A percentile compares a stretch with the other conserved stretches of the same genome.
Conservation (phyloP, 2,113 vertebrate genomes). For the Mystacornis crossleyi region DNA sequence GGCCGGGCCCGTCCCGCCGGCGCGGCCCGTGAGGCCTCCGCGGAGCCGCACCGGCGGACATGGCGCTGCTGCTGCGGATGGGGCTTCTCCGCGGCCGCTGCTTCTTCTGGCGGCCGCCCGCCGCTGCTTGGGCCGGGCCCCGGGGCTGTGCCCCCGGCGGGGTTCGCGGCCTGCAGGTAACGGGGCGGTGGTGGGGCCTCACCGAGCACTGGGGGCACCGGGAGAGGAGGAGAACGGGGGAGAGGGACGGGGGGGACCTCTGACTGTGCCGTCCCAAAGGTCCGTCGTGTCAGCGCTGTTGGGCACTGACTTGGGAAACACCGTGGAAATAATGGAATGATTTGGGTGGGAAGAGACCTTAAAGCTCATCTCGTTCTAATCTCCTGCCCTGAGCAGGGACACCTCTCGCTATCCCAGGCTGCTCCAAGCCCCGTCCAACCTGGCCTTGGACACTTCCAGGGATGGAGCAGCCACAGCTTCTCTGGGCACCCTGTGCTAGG, state of each 20-base stretch:
- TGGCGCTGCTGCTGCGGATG: no score
- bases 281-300: fast-evolving
- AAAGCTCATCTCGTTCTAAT: background rate
- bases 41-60: no score
- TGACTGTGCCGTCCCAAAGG: fast-evolving
- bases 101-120: no score
- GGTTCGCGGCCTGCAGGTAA: conserved; percentile 28
- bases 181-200: background rate
- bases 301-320: background rate
- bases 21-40: no score
- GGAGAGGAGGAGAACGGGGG: background rate
- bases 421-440: fast-evolving
- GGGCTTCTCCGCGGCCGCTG: no score
- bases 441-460: fast-evolving
- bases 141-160: background rate
- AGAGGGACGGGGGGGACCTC: no score
- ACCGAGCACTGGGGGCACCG: background rate
- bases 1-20: no score
- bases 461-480: background rate
- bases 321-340: background rate
- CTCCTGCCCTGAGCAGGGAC: background rate
- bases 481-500: background rate
- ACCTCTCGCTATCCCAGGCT: fast-evolving
- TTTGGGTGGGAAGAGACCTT: background rate
- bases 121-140: background rate